phyloP scores from a whole-genome alignment of 53 echinoderm and acorn worm genomes.

The Crossaster papposus region DNA sequence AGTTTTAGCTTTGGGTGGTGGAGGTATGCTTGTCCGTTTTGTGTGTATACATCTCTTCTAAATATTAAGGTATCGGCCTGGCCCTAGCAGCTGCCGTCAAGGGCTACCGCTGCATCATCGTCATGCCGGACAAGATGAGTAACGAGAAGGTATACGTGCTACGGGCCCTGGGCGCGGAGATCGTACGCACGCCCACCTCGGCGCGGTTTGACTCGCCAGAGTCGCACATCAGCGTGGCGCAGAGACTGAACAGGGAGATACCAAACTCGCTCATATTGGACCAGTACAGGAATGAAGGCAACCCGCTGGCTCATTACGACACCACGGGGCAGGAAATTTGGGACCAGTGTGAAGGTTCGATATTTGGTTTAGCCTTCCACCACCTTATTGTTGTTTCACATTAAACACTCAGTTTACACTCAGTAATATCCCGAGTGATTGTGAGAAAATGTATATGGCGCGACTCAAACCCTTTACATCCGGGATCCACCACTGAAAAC shows the following conservation, averaged over 20 bases:
- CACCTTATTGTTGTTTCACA: no score
- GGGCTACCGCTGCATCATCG: conserved; percentile 95
- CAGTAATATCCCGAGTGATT: no score
- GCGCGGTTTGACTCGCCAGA: conserved; percentile 90
- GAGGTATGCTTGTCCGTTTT: no score
- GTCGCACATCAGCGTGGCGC: conserved; percentile 90
- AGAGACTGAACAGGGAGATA: conserved; percentile 84
- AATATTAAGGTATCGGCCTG: conserved; percentile 93
- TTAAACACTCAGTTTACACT: no score
- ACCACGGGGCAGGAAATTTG: conserved; percentile 90
- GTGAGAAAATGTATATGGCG: no score
- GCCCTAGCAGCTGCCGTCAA: conserved; percentile 89
- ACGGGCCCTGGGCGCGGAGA: conserved; percentile 93
- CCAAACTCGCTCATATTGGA: conserved; percentile 86
- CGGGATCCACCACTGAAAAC: no score
- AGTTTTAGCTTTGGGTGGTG: no score
- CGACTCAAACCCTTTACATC: no score
- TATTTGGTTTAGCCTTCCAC: no score
- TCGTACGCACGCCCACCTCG: conserved; percentile 84
- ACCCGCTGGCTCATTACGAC: conserved; percentile 94
- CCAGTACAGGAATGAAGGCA: conserved; percentile 88
- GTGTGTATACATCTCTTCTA: no score
- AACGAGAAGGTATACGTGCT: conserved; percentile 90
- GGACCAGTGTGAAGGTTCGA: conserved; percentile 90
- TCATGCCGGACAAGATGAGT: conserved; percentile 97